Evolutionary conservation across 2,113 vertebrate genomes (phyloP), one percentile per base, ranked within the genome.

Genomic region (Sylvietta virens): DNA sequence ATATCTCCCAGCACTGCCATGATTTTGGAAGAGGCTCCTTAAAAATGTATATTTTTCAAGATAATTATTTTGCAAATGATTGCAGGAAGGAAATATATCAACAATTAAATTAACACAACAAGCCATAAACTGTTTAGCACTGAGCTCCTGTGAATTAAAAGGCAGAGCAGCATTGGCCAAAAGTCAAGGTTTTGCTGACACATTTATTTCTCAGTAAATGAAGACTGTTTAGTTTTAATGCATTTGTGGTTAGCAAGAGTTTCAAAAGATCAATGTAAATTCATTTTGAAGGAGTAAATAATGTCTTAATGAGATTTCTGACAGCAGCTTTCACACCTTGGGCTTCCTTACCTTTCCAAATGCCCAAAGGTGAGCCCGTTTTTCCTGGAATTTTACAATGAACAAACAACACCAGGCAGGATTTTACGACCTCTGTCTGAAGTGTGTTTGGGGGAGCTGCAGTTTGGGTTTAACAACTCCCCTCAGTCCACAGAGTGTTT

Each of bases 201-300:
- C 97, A 98, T 98, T 98, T 98, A 97, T 98, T 98, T 98, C 97
- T 97, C 96, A 91, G 97, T 91, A 97, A 98, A 98, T 97, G 97
- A 98, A 97, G 98, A 96, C 97, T 98, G 97, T 98, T 98, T 98
- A 98, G 98, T 97, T 98, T 98, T 98, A 98, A 98, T 98, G 98
- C 98, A 98, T 97, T 98, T 98, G 98, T 98, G 98, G 98, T 98
- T 98, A 97, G 98, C 96, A 76, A 91, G 96, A 97, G 97, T 98
- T 98, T 98, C 94, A 96, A 97, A 96, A 97, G 98, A 98, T 98
- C 98, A 98, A 98, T 98, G 98, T 97, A 97, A 98, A 98, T 98
- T 98, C 97, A 90, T 98, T 98, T 96, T 89, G 96, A 97, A 97
- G 94, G 95, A 97, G 96, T 98, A 98, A 98, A 98, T 98, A 98